These are phyloP conservation scores for Phylloscopus trochiloides DNA, from an alignment of 2,113 vertebrate genomes.

Conservation along the genomic window DNA sequence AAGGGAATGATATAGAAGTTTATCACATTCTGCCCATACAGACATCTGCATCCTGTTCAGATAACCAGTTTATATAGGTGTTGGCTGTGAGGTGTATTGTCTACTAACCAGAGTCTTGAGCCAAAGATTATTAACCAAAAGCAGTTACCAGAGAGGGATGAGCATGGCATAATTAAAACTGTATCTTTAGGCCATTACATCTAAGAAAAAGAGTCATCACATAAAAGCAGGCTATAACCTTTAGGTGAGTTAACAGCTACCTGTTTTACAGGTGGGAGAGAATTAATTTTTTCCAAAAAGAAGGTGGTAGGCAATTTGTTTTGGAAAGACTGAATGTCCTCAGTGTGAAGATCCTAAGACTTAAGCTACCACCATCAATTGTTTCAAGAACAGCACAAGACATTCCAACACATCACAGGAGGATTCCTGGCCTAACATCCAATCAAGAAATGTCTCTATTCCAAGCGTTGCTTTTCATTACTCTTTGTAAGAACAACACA, in stretches of 20 bases:
- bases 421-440: neutral
- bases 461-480: neutral
- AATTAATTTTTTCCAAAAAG: neutral
- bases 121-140: neutral
- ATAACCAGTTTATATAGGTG: neutral
- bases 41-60: neutral
- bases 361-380: neutral
- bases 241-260: neutral
- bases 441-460: neutral
- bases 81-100: neutral
- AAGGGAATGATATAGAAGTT: neutral
- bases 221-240: neutral
- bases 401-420: neutral
- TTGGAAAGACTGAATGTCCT: neutral
- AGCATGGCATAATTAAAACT: neutral
- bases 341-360: neutral
- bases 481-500: neutral
- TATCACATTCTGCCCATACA: neutral
- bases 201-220: neutral
- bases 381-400: neutral
- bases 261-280: neutral
- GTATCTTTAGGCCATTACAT: neutral
- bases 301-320: neutral
- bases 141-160: neutral
- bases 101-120: neutral